Evolutionary conservation across 2,797 vertebrate species (phyloP).

Genomic region (Streptopelia turtur): DNA sequence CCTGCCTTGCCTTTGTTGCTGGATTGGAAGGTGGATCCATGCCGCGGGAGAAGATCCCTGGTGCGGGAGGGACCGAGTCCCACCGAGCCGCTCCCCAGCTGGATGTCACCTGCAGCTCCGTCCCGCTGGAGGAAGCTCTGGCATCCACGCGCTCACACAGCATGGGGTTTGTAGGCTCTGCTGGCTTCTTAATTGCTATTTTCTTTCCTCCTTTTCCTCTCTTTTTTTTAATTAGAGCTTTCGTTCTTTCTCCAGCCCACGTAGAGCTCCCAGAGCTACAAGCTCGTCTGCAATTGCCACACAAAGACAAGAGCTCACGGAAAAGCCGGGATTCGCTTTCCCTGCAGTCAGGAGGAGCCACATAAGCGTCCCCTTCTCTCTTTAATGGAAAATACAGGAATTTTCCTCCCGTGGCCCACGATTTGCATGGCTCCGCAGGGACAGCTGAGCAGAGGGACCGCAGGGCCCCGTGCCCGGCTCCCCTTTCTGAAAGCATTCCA

Average conservation of each 20-base stretch:
- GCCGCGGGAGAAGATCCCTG: neutral
- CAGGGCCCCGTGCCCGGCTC: neutral
- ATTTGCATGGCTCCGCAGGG: neutral
- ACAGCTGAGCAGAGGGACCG: neutral
- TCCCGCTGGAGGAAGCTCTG: neutral
- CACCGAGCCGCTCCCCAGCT: neutral
- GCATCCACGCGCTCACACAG: neutral
- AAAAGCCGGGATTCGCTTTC: neutral
- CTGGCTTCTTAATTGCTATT: neutral
- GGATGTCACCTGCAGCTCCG: neutral
- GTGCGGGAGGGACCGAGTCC: neutral
- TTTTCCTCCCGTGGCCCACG: neutral
- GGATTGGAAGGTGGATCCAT: neutral
- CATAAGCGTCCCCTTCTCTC: neutral
- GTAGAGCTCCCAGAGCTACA: neutral
- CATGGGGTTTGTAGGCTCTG: neutral
- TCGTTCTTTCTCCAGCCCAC: conserved; percentile 27
- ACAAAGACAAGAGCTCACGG: neutral
- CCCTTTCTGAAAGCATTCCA: neutral
- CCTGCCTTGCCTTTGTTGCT: neutral
- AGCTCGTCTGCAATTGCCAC: neutral
- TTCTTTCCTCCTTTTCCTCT: neutral
- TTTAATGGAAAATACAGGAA: neutral
- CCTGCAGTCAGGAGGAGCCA: neutral
- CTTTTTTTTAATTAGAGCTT: conserved; percentile 8